These are phyloP conservation scores for Tyto alba DNA, from an alignment of 2,113 vertebrate genomes.

Conservation along the genomic window DNA sequence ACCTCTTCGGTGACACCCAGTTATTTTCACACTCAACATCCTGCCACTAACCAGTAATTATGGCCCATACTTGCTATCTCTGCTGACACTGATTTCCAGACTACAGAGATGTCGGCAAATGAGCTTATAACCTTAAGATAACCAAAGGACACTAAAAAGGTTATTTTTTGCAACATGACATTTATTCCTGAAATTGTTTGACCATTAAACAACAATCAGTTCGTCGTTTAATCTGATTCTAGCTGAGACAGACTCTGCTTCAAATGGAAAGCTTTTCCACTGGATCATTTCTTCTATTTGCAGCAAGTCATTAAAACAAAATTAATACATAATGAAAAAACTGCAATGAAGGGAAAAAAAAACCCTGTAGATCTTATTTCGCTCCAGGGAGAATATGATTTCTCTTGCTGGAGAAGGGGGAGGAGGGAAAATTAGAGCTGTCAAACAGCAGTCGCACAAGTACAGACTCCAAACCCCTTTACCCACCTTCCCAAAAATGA, in stretches of 20 bases:
- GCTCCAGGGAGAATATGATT: neutral
- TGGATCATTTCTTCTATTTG: neutral
- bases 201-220: neutral
- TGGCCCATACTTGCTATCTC: neutral
- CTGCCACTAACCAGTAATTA: conserved; percentile 60
- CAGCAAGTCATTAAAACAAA: conserved; percentile 11
- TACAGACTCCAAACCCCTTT: neutral
- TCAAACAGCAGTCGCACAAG: neutral
- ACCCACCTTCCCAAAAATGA: neutral
- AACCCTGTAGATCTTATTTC: neutral
- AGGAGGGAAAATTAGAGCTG: neutral
- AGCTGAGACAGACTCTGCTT: neutral
- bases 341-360: neutral
- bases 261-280: neutral
- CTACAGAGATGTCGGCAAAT: conserved; percentile 26
- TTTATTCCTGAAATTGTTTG: conserved; percentile 49
- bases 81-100: conserved; percentile 30
- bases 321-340: neutral
- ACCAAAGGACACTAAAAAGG: conserved; percentile 20
- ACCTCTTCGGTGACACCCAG: conserved; percentile 69
- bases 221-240: neutral
- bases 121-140: conserved; percentile 53
- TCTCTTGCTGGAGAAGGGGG: neutral
- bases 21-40: conserved; percentile 71
- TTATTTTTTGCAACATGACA: conserved; percentile 43